Percentiles rank a stretch among this genome's conserved stretches.
Evolutionary conservation across 2,113 vertebrate genomes (phyloP).

Genomic region (Gambusia holbrooki): DNA sequence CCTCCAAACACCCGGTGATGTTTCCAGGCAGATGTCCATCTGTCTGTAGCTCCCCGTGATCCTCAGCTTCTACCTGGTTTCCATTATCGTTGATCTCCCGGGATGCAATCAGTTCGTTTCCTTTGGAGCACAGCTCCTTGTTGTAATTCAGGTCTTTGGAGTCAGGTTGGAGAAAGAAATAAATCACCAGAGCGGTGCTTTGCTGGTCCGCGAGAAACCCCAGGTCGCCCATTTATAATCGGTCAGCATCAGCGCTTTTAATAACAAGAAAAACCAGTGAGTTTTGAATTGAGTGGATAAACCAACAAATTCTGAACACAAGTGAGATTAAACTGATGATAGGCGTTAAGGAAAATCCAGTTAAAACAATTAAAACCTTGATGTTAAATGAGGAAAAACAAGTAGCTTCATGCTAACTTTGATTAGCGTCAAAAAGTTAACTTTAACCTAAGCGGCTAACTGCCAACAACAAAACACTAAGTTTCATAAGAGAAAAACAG

Average conservation of each 20-base stretch:
- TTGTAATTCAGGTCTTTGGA: background rate
- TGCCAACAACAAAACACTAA: background rate
- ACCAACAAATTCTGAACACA: background rate
- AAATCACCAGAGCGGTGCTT: constrained; percentile 49
- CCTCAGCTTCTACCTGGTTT: fast-evolving
- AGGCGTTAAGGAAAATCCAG: too few species aligned
- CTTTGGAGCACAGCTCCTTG: constrained; percentile 44
- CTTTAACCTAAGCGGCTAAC: background rate
- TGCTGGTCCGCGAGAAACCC: background rate
- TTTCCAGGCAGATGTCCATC: constrained; percentile 63
- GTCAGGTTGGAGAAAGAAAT: constrained; percentile 70
- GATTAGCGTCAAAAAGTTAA: constrained; percentile 7
- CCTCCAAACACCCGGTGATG: background rate
- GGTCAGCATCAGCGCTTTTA: background rate
- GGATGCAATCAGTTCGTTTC: background rate
- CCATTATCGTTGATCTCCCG: constrained; percentile 23
- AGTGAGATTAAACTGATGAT: too few species aligned
- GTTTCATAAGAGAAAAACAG: background rate
- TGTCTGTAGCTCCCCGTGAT: constrained; percentile 64
- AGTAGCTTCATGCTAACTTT: background rate
- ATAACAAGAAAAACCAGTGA: fast-evolving
- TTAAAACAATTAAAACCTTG: too few species aligned
- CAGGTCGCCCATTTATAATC: constrained; percentile 50
- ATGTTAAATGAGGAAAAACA: background rate
- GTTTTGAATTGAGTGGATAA: background rate